Evolutionary conservation across 2,797 vertebrate genomes (phyloP), one percentile per base, ranked within the genome.

Genomic region (Crenuchus spilurus): DNA sequence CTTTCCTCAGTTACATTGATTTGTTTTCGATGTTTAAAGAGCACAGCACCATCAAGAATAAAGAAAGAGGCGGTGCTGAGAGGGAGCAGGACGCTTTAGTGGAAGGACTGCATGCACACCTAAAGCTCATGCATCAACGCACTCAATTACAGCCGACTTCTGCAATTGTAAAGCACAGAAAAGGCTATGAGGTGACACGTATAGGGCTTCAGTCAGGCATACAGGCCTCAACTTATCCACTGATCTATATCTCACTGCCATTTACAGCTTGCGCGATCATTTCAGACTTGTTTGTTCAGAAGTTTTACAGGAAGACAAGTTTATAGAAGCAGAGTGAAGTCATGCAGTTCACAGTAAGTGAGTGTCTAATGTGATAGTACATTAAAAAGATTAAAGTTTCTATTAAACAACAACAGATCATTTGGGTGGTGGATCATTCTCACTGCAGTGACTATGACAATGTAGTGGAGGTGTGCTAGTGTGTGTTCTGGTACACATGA

Each of bases 81-180:
- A 84, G 77, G 76, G 77, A 86, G 83, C 88, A 87, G 89, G 81
- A 81, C 79, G 82, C 81, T 78, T 67, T 81, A 80, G 86, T 81
- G 80, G 87, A 89, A 84, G 86, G 88, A 89, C 85, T 90, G 89
- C 85, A 73, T 31, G 84, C 88, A 84, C 84, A 84, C 83, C 84
- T 84, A 85, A 87, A 83, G 85, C 90, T 90, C 86, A 92, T 84
- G 91, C 90, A 87, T 82, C 78, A 33, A 77, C 89, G 85, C 84
- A 91, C 88, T 89, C 88, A 90, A 92, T 92, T 91, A 91, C 89
- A 87, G 89, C 89, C 85, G 82, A 84, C 83, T 84, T 75, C 74
- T 39, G 81, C 83, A 85, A 90, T 86, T 81, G 83, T 82, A 62
- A 80, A 82, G 80, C 79, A 79, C 67, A 72, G 86, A 90, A 87